Evolutionary conservation across 2,888 invertebrate species (phyloP).

Genomic region (Brachypalpus laphriformis): DNA sequence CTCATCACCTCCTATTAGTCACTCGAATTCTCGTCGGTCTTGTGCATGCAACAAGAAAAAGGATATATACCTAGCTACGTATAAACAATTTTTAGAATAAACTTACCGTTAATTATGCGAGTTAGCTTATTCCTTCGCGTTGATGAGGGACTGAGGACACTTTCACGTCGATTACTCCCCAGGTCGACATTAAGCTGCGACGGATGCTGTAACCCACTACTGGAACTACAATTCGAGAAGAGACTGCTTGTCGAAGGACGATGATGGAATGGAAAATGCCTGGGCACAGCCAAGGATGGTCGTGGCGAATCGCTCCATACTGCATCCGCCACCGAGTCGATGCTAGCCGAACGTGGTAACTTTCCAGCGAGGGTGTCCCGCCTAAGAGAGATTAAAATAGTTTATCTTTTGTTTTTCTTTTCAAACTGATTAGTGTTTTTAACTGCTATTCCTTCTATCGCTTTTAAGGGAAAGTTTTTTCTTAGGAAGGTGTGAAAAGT

Average conservation of each 20-base stretch:
- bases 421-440: neutral
- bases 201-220: conserved; percentile 80
- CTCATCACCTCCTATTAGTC: conserved; percentile 59
- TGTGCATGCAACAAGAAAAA: conserved; percentile 14
- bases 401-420: conserved; percentile 38
- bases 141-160: conserved; percentile 89
- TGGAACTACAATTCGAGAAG: conserved; percentile 80
- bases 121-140: conserved; percentile 90
- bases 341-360: conserved; percentile 90
- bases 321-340: conserved; percentile 90
- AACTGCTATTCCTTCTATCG: conserved; percentile 27
- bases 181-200: conserved; percentile 81
- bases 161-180: conserved; percentile 83
- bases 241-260: conserved; percentile 81
- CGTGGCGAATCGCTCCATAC: conserved; percentile 85
- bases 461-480: conserved; percentile 22
- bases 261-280: conserved; percentile 80
- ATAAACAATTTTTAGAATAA: conserved; percentile 9
- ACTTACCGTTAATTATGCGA: conserved; percentile 89
- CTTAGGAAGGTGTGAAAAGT: neutral
- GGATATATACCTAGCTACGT: neutral
- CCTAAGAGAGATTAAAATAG: conserved; percentile 60
- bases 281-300: conserved; percentile 81
- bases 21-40: conserved; percentile 71
- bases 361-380: conserved; percentile 66